Evolutionary conservation across 2,888 invertebrate genomes (phyloP).

Genomic region (Ligdia adustata): DNA sequence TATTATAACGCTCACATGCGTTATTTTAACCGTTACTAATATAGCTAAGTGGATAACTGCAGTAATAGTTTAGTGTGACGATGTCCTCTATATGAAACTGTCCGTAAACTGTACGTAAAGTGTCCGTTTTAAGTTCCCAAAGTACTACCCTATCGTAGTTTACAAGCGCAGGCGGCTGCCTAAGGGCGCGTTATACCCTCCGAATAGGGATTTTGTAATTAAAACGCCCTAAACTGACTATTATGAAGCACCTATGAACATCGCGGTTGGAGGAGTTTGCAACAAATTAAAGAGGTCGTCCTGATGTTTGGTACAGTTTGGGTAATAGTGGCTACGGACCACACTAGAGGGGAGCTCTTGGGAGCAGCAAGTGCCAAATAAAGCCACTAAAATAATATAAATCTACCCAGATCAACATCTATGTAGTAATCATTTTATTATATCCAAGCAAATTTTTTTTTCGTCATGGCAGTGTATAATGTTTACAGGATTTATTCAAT

Average conservation of each 20-base stretch:
- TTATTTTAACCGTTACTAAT: constrained; percentile 40
- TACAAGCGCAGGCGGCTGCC: constrained; percentile 67
- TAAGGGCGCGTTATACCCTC: constrained; percentile 76
- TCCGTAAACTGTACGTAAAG: constrained; percentile 48
- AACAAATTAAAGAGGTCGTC: constrained; percentile 37
- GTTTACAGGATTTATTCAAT: too few species aligned
- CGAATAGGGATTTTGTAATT: constrained; percentile 76
- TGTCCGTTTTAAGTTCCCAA: constrained; percentile 54
- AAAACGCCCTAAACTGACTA: constrained; percentile 78
- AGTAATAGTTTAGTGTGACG: constrained; percentile 56
- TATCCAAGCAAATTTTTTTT: too few species aligned
- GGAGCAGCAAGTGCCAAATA: too few species aligned
- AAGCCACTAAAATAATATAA: too few species aligned
- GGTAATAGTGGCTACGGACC: too few species aligned
- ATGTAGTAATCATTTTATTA: too few species aligned
- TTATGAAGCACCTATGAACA: constrained; percentile 65
- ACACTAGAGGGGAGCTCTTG: too few species aligned
- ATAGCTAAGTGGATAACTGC: constrained; percentile 53
- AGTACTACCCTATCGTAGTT: constrained; percentile 66
- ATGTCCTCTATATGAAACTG: constrained; percentile 56
- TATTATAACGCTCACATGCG: constrained; percentile 14
- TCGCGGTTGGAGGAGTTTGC: constrained; percentile 49
- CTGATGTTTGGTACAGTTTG: constrained; percentile 23
- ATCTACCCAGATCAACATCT: too few species aligned
- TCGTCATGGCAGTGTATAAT: too few species aligned